These are phyloP conservation scores for Archilochus colubris DNA, from an alignment of 2,113 vertebrate species.

Conservation along the genomic window DNA sequence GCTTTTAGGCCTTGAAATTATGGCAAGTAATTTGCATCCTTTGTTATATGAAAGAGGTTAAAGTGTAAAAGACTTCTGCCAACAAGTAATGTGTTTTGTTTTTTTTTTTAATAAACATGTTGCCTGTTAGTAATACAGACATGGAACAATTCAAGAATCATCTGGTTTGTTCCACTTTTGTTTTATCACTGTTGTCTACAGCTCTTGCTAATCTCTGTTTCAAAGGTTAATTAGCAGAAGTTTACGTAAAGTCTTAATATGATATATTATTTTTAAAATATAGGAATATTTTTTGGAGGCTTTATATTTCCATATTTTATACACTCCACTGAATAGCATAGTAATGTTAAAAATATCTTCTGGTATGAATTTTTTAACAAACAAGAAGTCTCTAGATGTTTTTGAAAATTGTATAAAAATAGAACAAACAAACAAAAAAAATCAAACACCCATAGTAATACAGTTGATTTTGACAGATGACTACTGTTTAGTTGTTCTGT, in stretches of 20 bases:
- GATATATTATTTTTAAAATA: not conserved
- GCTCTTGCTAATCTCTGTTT: not conserved
- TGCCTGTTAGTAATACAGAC: not conserved
- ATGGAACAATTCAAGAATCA: not conserved
- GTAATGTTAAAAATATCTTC: conserved; percentile 48
- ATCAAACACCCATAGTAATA: not conserved
- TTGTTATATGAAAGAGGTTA: not conserved
- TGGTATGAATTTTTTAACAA: conserved; percentile 49
- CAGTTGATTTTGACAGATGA: not conserved
- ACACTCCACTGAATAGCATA: not conserved
- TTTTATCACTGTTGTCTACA: not conserved
- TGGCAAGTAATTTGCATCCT: not conserved
- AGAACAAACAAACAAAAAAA: not conserved
- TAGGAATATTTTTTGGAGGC: not conserved
- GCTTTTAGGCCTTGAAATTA: not conserved
- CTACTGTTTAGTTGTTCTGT: not conserved
- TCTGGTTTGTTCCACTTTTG: not conserved
- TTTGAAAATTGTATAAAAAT: conserved; percentile 31
- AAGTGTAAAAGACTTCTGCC: not conserved
- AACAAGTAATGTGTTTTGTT: not conserved
- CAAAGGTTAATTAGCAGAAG: not conserved
- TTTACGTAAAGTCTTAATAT: not conserved
- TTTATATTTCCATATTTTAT: conserved; percentile 26
- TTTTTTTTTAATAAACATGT: not conserved
- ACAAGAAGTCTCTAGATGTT: conserved; percentile 8